phyloP scores from a whole-genome alignment of 2,888 invertebrate genomes.

The Cosmia pyralina region DNA sequence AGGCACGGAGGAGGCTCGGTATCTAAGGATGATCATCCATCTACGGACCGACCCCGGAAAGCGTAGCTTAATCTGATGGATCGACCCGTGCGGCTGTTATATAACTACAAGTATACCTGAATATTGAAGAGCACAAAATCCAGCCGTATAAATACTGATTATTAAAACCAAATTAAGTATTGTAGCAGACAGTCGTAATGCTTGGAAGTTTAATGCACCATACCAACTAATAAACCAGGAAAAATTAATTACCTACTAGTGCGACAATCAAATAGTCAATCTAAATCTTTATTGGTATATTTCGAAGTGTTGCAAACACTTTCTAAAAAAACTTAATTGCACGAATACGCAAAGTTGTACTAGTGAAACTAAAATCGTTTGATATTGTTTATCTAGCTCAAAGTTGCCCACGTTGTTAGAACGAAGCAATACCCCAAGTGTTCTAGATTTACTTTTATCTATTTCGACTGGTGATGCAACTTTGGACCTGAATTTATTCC shows the following conservation, averaged over 20 bases:
- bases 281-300: neutral
- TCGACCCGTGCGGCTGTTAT: too few species aligned
- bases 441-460: constrained; percentile 42
- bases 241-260: neutral
- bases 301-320: neutral
- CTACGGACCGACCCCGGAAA: too few species aligned
- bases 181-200: neutral
- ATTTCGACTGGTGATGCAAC: constrained; percentile 53
- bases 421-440: constrained; percentile 14
- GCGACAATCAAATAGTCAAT: neutral
- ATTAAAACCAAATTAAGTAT: neutral
- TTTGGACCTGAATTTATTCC: constrained; percentile 20
- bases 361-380: neutral
- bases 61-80: too few species aligned
- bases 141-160: neutral
- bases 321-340: neutral
- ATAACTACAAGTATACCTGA: too few species aligned
- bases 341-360: neutral
- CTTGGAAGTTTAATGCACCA: neutral
- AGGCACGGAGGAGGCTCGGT: too few species aligned
- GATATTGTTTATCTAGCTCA: constrained; percentile 6
- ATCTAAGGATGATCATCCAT: too few species aligned
- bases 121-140: too few species aligned
- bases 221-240: neutral
- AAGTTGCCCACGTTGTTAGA: constrained; percentile 23